A percentile compares a stretch with the other conserved stretches of the same genome.
phyloP scores from a whole-genome alignment of 2,888 invertebrate species.

The Drosophila macrothrix region DNA sequence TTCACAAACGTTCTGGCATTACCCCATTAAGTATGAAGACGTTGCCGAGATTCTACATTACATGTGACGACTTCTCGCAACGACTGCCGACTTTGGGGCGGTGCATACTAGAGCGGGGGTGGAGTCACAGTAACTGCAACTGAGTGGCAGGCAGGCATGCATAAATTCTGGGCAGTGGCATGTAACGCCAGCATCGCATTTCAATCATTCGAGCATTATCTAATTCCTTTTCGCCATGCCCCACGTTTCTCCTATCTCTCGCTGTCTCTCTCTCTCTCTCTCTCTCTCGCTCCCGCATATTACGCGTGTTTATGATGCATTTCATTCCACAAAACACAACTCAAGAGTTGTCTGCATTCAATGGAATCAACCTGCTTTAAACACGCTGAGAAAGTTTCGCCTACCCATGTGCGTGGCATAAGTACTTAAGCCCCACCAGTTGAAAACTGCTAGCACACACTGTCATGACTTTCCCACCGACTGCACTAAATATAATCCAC shows the following conservation, averaged over 20 bases:
- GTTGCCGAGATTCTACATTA: slow-evolving; percentile 78
- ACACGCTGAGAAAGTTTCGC: slow-evolving; percentile 65
- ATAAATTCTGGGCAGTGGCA: slow-evolving; percentile 74
- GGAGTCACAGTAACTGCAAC: slow-evolving; percentile 28
- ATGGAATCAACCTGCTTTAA: slow-evolving; percentile 71
- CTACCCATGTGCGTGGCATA: slow-evolving; percentile 21
- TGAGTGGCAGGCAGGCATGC: slow-evolving; percentile 61
- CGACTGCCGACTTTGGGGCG: slow-evolving; percentile 26
- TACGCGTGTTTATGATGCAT: slow-evolving; percentile 36
- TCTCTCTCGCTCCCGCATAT: slow-evolving; percentile 26
- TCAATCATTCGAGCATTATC: slow-evolving; percentile 74
- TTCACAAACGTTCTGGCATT: slow-evolving; percentile 73
- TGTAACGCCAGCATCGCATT: slow-evolving; percentile 78
- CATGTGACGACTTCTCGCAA: slow-evolving; percentile 67
- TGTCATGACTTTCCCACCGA: slow-evolving; percentile 28
- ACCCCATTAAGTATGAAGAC: slow-evolving; percentile 77
- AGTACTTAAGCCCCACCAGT: slow-evolving; percentile 22
- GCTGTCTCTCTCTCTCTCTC: background rate
- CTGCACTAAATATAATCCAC: slow-evolving; percentile 33
- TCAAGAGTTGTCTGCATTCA: slow-evolving; percentile 55
- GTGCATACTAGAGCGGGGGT: background rate
- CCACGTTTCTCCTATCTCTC: background rate
- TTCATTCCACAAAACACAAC: slow-evolving; percentile 46
- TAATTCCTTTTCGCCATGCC: slow-evolving; percentile 58
- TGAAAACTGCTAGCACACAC: slow-evolving; percentile 18